Evolutionary conservation across 2,113 vertebrate genomes (phyloP), one percentile per base, ranked within the genome.

Genomic region (Campylomormyrus tamandua): DNA sequence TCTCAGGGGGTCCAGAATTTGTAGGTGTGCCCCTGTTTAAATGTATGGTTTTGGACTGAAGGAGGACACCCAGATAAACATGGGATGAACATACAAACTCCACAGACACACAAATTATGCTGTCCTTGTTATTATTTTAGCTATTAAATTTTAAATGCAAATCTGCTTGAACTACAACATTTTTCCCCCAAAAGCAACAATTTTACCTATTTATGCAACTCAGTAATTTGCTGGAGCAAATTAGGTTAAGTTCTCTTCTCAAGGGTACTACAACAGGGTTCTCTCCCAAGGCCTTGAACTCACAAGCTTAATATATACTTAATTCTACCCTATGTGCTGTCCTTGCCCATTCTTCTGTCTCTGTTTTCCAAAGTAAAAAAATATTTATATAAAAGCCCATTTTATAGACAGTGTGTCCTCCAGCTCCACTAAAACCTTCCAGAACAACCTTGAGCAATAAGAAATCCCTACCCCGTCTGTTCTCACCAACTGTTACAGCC

Each of bases 351-450:
- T 84, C 21, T 24, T 11, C 45, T 48, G 24, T 48, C 45, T 84
- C 42, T 83, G 77, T 46, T 84, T 84, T 84, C 83, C 83, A 80
- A 80, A 80, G 31, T 80, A 19, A 80, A 80, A 39, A 80, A 80
- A 80, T 80, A 42, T 84, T 48, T 84, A 84, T 84, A 84, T n/a
- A n/a, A 45, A 84, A 84, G 39, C 83, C 83, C 83, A 84, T 84
- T 84, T 84, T 84, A 84, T 46, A 48, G 42, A 84, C 83, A 84
- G 83, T 46, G 45, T 84, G 83, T 84, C 83, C 85, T 87, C n/a
- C 85, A 87, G n/a, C 35, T 17, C 49, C 85, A 87, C 50, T 19
- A 87, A 53, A 87, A 87, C 6, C 50, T 35, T 35, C 27, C 27
- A 87, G 48, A 87, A 53, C 85, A 87, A 87, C 85, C 48, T 53